Percentiles rank a stretch among this genome's conserved stretches.
These are phyloP conservation scores for Drosophila yakuba DNA, from an alignment of 1,140 invertebrate species.

Conservation along the genomic window DNA sequence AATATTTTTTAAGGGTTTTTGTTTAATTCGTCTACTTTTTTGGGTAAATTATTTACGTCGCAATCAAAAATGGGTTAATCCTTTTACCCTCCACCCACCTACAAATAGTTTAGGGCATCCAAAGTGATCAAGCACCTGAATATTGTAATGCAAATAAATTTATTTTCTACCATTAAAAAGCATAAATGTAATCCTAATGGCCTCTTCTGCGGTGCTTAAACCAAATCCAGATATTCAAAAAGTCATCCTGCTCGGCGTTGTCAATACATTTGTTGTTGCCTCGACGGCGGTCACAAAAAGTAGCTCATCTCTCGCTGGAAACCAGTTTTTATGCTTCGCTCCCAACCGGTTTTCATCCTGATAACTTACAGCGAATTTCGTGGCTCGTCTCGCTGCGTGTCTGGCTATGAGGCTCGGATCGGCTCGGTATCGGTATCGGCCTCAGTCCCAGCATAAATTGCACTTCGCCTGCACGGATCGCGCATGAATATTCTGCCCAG, in stretches of 20 bases:
- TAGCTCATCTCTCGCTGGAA: slow-evolving; percentile 58
- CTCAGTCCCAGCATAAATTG: slow-evolving; percentile 59
- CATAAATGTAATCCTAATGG: slow-evolving; percentile 24
- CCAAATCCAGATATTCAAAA: slow-evolving; percentile 47
- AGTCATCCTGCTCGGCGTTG: slow-evolving; percentile 49
- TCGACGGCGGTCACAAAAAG: slow-evolving; percentile 42
- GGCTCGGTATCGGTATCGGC: not conserved
- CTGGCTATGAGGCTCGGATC: slow-evolving; percentile 23
- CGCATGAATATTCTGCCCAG: slow-evolving; percentile 18
- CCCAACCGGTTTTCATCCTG: slow-evolving; percentile 60
- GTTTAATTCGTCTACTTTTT: not conserved
- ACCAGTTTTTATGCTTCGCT: slow-evolving; percentile 61
- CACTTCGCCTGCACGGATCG: slow-evolving; percentile 53
- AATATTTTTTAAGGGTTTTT: not conserved
- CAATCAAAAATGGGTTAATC: not conserved
- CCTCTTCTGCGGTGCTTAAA: slow-evolving; percentile 15
- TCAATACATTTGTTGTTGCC: slow-evolving; percentile 44
- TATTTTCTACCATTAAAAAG: slow-evolving; percentile 12
- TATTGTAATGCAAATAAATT: not conserved
- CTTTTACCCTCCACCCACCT: not conserved
- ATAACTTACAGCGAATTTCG: slow-evolving; percentile 57
- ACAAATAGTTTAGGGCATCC: not conserved
- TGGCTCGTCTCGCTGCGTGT: slow-evolving; percentile 50
- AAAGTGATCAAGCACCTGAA: not conserved
- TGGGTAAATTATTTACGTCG: too few species aligned